phyloP scores from a whole-genome alignment of 30 jellyfish, hydroid and myxozoan species.

The Clytia hemisphaerica region DNA sequence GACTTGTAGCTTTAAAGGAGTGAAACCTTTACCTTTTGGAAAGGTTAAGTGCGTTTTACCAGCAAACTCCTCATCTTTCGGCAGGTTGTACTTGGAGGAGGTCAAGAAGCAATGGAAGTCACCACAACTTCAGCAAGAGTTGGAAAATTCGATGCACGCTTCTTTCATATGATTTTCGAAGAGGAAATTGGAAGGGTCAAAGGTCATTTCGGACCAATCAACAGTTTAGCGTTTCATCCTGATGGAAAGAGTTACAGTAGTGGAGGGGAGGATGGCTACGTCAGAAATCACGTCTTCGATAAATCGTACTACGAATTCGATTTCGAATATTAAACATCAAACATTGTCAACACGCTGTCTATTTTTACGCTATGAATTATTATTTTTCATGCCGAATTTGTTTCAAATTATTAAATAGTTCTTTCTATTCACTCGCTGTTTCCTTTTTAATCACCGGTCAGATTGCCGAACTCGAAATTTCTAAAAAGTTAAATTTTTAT shows the following conservation, averaged over 20 bases:
- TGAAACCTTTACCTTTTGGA: too few relatives aligned
- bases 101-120: constrained; percentile 98
- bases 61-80: not conserved
- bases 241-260: constrained; percentile 97
- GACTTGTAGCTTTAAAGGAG: too few relatives aligned
- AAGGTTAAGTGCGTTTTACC: not conserved
- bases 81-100: constrained; percentile 96
- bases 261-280: constrained; percentile 99
- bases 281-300: constrained; percentile 79
- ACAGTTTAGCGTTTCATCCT: constrained; percentile 87
- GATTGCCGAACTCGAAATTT: too few relatives aligned
- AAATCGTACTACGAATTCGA: constrained; percentile 86
- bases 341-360: not conserved
- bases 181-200: constrained; percentile 96
- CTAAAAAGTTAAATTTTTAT: too few relatives aligned
- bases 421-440: too few relatives aligned
- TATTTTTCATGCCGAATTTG: too few relatives aligned
- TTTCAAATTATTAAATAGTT: too few relatives aligned
- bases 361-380: not conserved
- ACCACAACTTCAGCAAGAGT: constrained; percentile 90
- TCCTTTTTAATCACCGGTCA: too few relatives aligned
- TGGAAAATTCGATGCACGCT: constrained; percentile 93
- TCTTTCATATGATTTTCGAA: constrained; percentile 87
- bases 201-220: constrained; percentile 96
- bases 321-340: constrained; percentile 46